Evolutionary conservation across 2,888 invertebrate species (phyloP).

Genomic region (Calameuta idolon): DNA sequence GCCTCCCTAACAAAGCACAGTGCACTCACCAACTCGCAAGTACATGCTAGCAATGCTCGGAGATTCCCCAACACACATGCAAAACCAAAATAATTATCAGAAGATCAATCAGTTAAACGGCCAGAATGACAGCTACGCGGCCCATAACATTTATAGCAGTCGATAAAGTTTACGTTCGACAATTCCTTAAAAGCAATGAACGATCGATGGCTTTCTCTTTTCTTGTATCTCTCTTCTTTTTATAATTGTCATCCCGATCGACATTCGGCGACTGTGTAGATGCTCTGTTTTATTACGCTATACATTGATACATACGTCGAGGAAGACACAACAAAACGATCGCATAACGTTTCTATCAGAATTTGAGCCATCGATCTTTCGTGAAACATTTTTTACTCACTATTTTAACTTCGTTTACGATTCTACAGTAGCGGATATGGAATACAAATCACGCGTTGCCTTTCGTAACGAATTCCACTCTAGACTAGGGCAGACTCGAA

Average conservation of each 20-base stretch:
- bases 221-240: neutral
- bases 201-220: neutral
- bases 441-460: conserved; percentile 62
- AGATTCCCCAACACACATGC: conserved; percentile 58
- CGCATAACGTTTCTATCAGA: neutral
- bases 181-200: neutral
- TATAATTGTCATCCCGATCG: neutral
- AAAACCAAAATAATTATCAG: conserved; percentile 50
- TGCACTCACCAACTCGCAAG: conserved; percentile 62
- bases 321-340: neutral
- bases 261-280: neutral
- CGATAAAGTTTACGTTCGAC: conserved; percentile 27
- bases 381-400: neutral
- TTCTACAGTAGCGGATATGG: conserved; percentile 27
- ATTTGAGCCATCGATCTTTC: neutral
- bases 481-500: neutral
- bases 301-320: neutral
- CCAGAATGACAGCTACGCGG: conserved; percentile 32
- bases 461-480: conserved; percentile 56
- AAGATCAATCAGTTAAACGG: conserved; percentile 28
- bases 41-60: conserved; percentile 64
- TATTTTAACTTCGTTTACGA: conserved; percentile 3
- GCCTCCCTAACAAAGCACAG: conserved; percentile 82
- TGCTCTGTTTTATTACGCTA: neutral
- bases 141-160: conserved; percentile 39